Conservation (phyloP, 35 echinoderm and acorn worm species). For the Patiria miniata region DNA sequence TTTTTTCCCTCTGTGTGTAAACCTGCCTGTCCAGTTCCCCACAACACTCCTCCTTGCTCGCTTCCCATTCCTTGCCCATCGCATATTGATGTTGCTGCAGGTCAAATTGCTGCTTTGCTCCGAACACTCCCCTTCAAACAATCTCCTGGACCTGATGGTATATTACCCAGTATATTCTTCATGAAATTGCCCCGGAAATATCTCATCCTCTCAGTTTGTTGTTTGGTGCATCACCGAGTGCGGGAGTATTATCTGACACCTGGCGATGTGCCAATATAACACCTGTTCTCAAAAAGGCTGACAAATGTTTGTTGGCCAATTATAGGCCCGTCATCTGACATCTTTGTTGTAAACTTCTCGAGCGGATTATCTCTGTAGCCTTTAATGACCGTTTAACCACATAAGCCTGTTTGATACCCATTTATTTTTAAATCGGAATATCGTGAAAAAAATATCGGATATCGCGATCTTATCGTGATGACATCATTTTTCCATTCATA, state of each 20-base stretch:
- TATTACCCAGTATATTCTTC: conserved; percentile 22
- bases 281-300: conserved; percentile 27
- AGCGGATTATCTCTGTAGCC: neutral
- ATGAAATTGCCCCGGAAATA: conserved; percentile 14
- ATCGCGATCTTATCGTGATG: too few species aligned
- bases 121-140: too few species aligned
- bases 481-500: too few species aligned
- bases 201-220: conserved; percentile 33
- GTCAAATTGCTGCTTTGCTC: neutral
- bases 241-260: neutral
- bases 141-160: conserved; percentile 4
- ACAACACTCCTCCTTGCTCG: neutral
- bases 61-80: neutral
- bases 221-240: conserved; percentile 8
- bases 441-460: too few species aligned
- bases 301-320: neutral
- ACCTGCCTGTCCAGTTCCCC: neutral
- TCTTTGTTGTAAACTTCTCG: conserved; percentile 31
- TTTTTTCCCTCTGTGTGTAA: conserved; percentile 23
- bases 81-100: neutral
- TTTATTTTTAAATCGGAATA: too few species aligned
- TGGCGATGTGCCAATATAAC: conserved; percentile 34
- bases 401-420: too few species aligned
- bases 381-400: neutral
- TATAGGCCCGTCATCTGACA: conserved; percentile 17